phyloP scores from a whole-genome alignment of 37 sponge, comb jelly and placozoan species.

The Ephydatia muelleri region DNA sequence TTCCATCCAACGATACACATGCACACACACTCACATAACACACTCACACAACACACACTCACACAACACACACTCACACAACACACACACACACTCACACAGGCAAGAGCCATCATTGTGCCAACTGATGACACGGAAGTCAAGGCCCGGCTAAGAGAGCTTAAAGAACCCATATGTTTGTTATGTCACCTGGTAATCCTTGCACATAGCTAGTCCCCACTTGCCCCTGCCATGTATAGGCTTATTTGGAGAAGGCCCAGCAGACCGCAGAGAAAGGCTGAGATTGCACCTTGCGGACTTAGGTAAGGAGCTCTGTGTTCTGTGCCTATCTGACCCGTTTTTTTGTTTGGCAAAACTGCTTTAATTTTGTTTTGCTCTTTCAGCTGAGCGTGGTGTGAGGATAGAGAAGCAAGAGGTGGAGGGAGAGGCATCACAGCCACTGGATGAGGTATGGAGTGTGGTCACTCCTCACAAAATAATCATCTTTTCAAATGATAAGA shows the following conservation, averaged over 20 bases:
- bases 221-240: slow-evolving; percentile 29
- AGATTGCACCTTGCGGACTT: slow-evolving; percentile 67
- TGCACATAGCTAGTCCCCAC: background rate
- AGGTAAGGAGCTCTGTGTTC: slow-evolving; percentile 41
- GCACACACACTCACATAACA: background rate
- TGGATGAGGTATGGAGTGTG: background rate
- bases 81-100: background rate
- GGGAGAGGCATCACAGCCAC: background rate
- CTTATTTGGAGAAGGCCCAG: slow-evolving; percentile 98
- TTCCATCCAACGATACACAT: no score
- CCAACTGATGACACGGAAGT: slow-evolving; percentile 91
- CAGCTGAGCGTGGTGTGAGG: slow-evolving; percentile 2
- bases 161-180: slow-evolving; percentile 86
- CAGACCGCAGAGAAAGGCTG: slow-evolving; percentile 90
- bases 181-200: background rate
- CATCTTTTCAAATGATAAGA: no score
- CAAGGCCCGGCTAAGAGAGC: slow-evolving; percentile 74
- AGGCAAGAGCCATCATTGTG: slow-evolving; percentile 82
- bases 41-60: background rate
- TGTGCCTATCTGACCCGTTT: no score
- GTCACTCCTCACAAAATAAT: no score
- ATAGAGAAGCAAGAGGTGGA: background rate
- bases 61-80: background rate
- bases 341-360: background rate
- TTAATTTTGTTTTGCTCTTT: background rate